A percentile compares a stretch with the other conserved stretches of the same genome.
phyloP scores from a whole-genome alignment of 2,113 vertebrate genomes.

The Notechis scutatus region DNA sequence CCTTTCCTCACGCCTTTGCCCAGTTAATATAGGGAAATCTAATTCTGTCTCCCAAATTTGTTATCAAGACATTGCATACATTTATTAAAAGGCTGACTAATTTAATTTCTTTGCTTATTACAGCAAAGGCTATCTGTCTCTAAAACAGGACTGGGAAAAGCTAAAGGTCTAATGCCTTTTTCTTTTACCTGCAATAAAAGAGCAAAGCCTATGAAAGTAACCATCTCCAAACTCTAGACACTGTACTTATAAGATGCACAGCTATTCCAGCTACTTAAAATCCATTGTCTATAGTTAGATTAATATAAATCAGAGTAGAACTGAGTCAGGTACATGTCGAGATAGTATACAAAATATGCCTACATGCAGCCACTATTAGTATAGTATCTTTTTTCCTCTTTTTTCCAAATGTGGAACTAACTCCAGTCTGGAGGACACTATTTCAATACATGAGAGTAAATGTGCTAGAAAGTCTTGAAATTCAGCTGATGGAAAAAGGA shows the following conservation, averaged over 20 bases:
- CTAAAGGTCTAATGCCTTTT: background rate
- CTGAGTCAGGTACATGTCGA: background rate
- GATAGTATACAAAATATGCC: background rate
- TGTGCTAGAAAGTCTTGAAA: background rate
- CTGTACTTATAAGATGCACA: background rate
- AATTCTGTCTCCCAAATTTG: background rate
- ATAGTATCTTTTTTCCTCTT: background rate
- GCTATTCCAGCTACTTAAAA: background rate
- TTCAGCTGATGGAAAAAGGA: background rate
- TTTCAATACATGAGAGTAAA: background rate
- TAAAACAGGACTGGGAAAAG: background rate
- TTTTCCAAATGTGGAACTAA: background rate
- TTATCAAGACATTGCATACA: background rate
- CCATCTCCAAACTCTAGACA: background rate
- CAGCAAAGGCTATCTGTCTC: background rate
- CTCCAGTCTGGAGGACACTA: background rate
- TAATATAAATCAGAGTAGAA: background rate
- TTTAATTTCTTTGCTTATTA: background rate
- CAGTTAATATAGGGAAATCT: background rate
- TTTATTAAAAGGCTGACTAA: background rate
- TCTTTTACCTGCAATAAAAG: background rate
- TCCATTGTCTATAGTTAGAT: background rate
- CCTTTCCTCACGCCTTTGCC: background rate
- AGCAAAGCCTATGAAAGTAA: background rate
- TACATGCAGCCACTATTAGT: background rate